Evolutionary conservation across 1,140 invertebrate species (phyloP).

Genomic region (Pteromalus puparum): DNA sequence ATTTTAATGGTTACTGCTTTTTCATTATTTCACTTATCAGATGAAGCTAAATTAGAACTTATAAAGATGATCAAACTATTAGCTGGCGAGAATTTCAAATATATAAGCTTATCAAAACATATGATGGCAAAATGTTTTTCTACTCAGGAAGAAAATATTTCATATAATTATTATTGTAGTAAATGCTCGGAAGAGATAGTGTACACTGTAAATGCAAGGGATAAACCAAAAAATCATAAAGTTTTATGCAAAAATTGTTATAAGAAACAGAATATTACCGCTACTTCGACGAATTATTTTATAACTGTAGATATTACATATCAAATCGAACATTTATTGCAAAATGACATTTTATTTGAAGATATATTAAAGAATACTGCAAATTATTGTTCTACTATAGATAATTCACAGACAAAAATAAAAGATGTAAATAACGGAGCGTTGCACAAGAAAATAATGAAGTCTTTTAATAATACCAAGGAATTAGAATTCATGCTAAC

Average conservation of each 20-base stretch:
- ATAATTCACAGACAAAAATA: not conserved
- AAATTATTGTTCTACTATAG: not conserved
- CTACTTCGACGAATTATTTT: not conserved
- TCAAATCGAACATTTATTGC: not conserved
- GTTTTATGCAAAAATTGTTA: not conserved
- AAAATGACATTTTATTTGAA: not conserved
- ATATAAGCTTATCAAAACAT: slow-evolving; percentile 13
- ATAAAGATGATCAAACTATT: not conserved
- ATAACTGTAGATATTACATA: not conserved
- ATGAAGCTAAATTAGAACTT: slow-evolving; percentile 1
- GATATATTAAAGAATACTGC: not conserved
- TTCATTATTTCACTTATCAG: not conserved
- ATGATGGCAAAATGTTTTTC: not conserved
- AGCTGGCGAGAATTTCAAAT: not conserved
- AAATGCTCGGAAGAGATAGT: too few species aligned
- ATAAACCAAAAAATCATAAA: not conserved
- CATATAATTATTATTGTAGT: slow-evolving; percentile 6
- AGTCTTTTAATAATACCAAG: not conserved
- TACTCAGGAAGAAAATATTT: not conserved
- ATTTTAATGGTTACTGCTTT: not conserved
- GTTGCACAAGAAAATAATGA: not conserved
- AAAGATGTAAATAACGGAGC: not conserved
- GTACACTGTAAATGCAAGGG: not conserved
- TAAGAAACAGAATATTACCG: not conserved
- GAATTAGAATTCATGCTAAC: not conserved